Base-by-base conservation (phyloP, 2,113 vertebrate genomes). In the Camelus dromedarius region DNA sequence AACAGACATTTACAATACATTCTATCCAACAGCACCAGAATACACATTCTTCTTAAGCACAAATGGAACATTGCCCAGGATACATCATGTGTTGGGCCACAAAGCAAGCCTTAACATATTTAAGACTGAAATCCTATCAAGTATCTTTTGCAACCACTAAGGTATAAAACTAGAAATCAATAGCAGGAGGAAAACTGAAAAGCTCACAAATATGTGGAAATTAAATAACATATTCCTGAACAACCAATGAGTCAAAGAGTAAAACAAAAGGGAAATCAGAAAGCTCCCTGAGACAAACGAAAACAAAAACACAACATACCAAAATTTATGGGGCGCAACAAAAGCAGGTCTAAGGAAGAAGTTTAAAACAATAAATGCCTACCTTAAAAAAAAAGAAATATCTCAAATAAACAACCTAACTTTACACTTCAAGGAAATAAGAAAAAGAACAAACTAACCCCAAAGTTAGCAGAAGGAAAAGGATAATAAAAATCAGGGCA, bases 81-180 rank as follows among this genome's bases (percentile, higher is more conserved):
- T 38, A 80, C 18, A 79, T 48, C 64, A 50, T 79, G 38, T 70
- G 24, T 50, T 80, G 62, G 30, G 42, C 32, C 73, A 87, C 52
- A 93, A 87, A 79, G 50, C 52, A 87, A 93, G 52, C 18, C 52
- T 70, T 87, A 80, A 50, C 18, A 80, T 70, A 48, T 79, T 93
- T 60, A 70, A 87, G 73, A 58, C 12, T 38, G 73, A 58, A 86
- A 93, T 67, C 38, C 28, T 77, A 93, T 58, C 42, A 93, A 58
- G 83, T 50, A 80, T 70, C 52, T 70, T 87, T 87, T 87, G 22
- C 35, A n/a, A 80, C 64, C 38, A 79, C 38, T 70, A 80, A 87
- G 32, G 32, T 69, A 58, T 87, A 93, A 69, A 60, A 77, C 18
- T 50, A 69, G 15, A 70, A 93, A 86, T 35, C 30, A 48, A 5